These are phyloP conservation scores for Microchrysa polita DNA, from an alignment of 2,888 invertebrate genomes.

Conservation along the genomic window DNA sequence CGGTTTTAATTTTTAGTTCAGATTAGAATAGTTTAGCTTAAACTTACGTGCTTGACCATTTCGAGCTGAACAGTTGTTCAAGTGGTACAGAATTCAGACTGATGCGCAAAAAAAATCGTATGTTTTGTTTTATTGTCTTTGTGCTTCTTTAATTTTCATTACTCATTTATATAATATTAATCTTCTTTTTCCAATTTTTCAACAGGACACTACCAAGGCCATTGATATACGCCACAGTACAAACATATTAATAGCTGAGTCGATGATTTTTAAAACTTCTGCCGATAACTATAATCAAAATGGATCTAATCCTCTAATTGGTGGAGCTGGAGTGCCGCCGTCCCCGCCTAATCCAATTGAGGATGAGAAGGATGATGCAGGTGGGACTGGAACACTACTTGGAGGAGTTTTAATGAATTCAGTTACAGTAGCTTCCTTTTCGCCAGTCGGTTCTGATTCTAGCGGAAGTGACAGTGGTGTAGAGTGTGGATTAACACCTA, in stretches of 20 bases:
- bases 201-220: no score
- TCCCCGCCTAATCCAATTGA: constrained; percentile 55
- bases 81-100: no score
- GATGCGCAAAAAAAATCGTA: no score
- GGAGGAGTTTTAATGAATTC: neutral
- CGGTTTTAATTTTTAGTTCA: no score
- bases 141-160: no score
- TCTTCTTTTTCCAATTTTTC: no score
- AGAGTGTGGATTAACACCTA: constrained; percentile 55
- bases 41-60: no score
- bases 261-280: constrained; percentile 43
- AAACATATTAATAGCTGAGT: neutral
- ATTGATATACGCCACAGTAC: no score
- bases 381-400: neutral
- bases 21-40: no score
- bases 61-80: no score
- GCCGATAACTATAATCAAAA: constrained; percentile 57
- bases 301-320: constrained; percentile 61
- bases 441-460: constrained; percentile 18
- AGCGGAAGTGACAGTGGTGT: constrained; percentile 59
- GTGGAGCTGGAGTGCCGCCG: constrained; percentile 56
- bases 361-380: neutral
- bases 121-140: no score
- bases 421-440: neutral
- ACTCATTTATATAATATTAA: no score